Evolutionary conservation across 2,888 invertebrate genomes (phyloP).

Genomic region (Ferdinandea cuprea): DNA sequence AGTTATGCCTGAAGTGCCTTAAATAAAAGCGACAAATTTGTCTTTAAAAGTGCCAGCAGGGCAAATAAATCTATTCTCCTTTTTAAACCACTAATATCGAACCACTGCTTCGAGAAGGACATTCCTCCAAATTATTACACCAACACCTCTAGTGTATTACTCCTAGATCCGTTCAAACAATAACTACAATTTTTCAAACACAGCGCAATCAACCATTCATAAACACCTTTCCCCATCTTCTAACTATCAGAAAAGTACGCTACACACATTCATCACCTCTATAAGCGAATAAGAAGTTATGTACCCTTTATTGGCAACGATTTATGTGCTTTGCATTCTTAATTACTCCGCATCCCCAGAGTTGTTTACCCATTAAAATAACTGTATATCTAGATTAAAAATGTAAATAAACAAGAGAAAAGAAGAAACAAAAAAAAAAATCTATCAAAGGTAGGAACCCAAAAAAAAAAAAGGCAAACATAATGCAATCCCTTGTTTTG

Average conservation of each 20-base stretch:
- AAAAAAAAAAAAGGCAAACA: neutral
- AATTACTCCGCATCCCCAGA: conserved; percentile 13
- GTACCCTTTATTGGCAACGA: conserved; percentile 46
- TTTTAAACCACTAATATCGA: too few relatives aligned
- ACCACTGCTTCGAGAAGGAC: too few relatives aligned
- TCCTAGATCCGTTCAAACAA: too few relatives aligned
- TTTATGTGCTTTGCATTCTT: conserved; percentile 47
- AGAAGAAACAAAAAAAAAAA: neutral
- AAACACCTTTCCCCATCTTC: neutral
- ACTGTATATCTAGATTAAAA: conserved; percentile 35
- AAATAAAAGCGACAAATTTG: too few relatives aligned
- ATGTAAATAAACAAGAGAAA: neutral
- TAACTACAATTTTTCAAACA: neutral
- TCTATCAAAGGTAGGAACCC: neutral
- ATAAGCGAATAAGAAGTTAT: conserved; percentile 15
- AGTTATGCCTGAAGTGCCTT: too few relatives aligned
- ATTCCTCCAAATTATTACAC: too few relatives aligned
- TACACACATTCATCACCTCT: conserved; percentile 21
- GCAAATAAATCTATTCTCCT: too few relatives aligned
- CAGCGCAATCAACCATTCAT: neutral
- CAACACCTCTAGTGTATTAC: too few relatives aligned
- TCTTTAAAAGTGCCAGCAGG: too few relatives aligned
- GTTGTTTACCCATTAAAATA: conserved; percentile 51
- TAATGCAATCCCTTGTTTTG: conserved; percentile 20
- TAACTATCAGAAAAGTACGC: neutral